Evolutionary conservation across 2,888 invertebrate species (phyloP), one percentile per base, ranked within the genome.

Genomic region (Xylocampa areola): DNA sequence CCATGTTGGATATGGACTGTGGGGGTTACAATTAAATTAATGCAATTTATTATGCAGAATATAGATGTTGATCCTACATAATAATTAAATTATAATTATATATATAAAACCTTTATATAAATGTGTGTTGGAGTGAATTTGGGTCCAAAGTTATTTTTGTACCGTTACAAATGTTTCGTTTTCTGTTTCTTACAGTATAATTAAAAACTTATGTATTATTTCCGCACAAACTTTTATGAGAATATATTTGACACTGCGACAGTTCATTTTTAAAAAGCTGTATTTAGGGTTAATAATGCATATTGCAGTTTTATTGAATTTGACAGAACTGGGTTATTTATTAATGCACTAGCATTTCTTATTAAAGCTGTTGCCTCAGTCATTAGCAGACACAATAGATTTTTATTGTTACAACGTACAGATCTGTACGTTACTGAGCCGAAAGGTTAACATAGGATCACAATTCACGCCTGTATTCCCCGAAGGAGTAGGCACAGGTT

Each of bases 71-170:
- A 27, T 11, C 2, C 0, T 49, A 57, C 23, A 29, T 64, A 36
- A 49, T 61, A 44, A 41, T 50, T 23, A 43, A 17, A 50, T 37
- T 65, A 19, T 37, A 47, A 14, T 4, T 51, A 54, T 21, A 35
- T 40, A 54, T 51, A 21, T 48, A 43, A 49, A 36, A 29, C 19
- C 27, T 61, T 2, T 52, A 37, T 33, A 53, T 62, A 52, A 59
- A 60, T 35, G 53, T 54, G 53, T 16, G 51, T 61, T 53, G 35
- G 63, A 64, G 54, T 62, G 57, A 41, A 62, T 64, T n/a, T 47
- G 73, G 73, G 70, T 73, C 73, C 73, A 73, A 73, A 63, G 29
- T 65, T 73, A 68, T 70, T 73, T 73, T 73, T 73, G 67, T 73
- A 73, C 62, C 57, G 30, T 58, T 55, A 11, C 36, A 45, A 37